Conservation (phyloP, 2,888 invertebrate genomes). For the Pachycephus smyrnensis region DNA sequence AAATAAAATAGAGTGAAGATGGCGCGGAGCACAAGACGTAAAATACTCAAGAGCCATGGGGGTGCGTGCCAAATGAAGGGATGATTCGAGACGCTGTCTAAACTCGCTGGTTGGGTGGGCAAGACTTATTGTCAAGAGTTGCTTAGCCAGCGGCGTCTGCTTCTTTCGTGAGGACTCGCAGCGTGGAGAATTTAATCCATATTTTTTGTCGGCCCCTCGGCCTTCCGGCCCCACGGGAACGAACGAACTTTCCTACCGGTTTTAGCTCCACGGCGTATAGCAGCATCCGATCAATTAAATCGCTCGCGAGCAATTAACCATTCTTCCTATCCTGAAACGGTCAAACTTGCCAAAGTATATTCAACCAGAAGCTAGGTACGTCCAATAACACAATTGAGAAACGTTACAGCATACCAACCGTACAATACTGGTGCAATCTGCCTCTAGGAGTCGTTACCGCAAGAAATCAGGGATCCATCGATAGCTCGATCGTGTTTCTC, state of each 20-base stretch:
- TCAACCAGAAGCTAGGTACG: background rate
- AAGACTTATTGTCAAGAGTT: background rate
- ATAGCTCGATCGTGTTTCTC: background rate
- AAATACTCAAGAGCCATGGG: slow-evolving; percentile 3
- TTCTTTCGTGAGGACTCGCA: background rate
- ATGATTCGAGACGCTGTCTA: slow-evolving; percentile 13
- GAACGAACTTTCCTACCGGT: background rate
- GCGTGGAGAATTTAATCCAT: background rate
- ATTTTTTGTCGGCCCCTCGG: background rate
- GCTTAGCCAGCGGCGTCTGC: background rate
- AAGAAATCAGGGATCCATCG: background rate
- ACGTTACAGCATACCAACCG: background rate
- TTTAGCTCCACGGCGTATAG: background rate
- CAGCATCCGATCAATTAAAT: background rate
- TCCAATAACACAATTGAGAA: background rate
- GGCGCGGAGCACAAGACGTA: background rate
- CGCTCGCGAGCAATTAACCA: background rate
- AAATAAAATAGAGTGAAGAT: background rate
- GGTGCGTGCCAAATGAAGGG: slow-evolving; percentile 18
- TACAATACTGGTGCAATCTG: background rate
- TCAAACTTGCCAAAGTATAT: background rate
- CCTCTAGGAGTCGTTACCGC: background rate
- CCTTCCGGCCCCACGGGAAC: background rate
- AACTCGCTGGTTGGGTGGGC: background rate
- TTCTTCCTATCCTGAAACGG: background rate